A percentile compares a stretch with the other conserved stretches of the same genome.
These are phyloP conservation scores for Drosophila testacea DNA, from an alignment of 2,888 invertebrate species.

Conservation along the genomic window DNA sequence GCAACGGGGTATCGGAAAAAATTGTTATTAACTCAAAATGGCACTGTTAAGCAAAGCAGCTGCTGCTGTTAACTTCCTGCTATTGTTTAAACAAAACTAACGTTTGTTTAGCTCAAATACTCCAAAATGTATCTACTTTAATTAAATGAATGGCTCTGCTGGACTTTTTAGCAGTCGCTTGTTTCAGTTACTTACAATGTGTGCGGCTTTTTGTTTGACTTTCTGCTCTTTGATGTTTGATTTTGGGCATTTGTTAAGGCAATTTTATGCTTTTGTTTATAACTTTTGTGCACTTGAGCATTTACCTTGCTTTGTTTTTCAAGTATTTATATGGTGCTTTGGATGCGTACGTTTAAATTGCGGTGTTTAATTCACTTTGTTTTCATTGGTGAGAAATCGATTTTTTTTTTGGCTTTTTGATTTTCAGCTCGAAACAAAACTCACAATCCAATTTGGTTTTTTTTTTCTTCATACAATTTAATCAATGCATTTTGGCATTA, in stretches of 20 bases:
- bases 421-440: constrained; percentile 45
- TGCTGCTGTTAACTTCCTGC: constrained; percentile 37
- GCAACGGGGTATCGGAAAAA: constrained; percentile 22
- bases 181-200: constrained; percentile 43
- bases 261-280: constrained; percentile 26
- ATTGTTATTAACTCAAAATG: constrained; percentile 35
- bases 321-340: constrained; percentile 1
- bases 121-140: background rate
- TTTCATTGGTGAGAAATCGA: constrained; percentile 76
- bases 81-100: constrained; percentile 45
- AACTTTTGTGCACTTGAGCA: constrained; percentile 6
- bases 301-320: constrained; percentile 1
- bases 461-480: constrained; percentile 9
- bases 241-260: constrained; percentile 14
- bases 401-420: constrained; percentile 68
- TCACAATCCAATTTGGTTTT: constrained; percentile 21
- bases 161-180: background rate
- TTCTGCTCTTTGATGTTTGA: constrained; percentile 17
- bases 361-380: constrained; percentile 64
- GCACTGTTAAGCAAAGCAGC: constrained; percentile 31
- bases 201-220: constrained; percentile 42
- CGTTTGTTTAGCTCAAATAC: background rate
- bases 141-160: background rate
- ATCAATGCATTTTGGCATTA: constrained; percentile 24
- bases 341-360: constrained; percentile 11